These are phyloP conservation scores for Acronicta leporina DNA, from an alignment of 2,888 invertebrate genomes.

Conservation along the genomic window DNA sequence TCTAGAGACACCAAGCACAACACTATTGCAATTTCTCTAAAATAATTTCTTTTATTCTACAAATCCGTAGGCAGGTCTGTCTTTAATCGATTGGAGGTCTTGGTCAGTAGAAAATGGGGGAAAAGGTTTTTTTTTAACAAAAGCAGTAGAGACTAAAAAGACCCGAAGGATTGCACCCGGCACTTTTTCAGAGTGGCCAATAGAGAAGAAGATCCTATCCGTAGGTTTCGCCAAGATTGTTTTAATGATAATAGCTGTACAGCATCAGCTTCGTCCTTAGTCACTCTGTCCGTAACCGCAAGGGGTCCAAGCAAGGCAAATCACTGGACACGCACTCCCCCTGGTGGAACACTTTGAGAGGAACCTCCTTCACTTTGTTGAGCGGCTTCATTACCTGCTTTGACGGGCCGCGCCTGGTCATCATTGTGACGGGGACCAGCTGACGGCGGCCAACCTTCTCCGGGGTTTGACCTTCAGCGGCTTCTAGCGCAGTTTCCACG, in stretches of 20 bases:
- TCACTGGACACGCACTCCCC: conserved; percentile 74
- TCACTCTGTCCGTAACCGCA: conserved; percentile 83
- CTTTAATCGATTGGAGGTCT: too few species aligned
- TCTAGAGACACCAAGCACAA: too few species aligned
- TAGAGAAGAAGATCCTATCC: too few species aligned
- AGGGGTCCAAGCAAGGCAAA: conserved; percentile 78
- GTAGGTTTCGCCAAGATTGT: too few species aligned
- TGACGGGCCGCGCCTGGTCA: conserved; percentile 39
- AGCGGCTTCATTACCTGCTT: conserved; percentile 53
- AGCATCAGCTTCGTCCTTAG: conserved; percentile 74
- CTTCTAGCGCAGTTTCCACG: conserved; percentile 87
- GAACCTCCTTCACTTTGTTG: conserved; percentile 79
- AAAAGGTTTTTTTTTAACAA: too few species aligned
- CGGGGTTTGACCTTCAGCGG: conserved; percentile 78
- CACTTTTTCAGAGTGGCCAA: too few species aligned
- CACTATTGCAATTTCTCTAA: too few species aligned
- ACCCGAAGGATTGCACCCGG: too few species aligned
- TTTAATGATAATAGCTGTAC: conserved; percentile 75
- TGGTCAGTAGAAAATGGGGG: too few species aligned
- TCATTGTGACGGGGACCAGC: conserved; percentile 72
- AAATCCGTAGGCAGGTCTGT: too few species aligned
- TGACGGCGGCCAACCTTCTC: conserved; percentile 69
- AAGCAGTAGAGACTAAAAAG: too few species aligned
- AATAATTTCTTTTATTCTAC: too few species aligned
- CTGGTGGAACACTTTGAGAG: conserved; percentile 80